These are phyloP conservation scores for Leucoma salicis DNA, from an alignment of 2,888 invertebrate species.

Conservation along the genomic window DNA sequence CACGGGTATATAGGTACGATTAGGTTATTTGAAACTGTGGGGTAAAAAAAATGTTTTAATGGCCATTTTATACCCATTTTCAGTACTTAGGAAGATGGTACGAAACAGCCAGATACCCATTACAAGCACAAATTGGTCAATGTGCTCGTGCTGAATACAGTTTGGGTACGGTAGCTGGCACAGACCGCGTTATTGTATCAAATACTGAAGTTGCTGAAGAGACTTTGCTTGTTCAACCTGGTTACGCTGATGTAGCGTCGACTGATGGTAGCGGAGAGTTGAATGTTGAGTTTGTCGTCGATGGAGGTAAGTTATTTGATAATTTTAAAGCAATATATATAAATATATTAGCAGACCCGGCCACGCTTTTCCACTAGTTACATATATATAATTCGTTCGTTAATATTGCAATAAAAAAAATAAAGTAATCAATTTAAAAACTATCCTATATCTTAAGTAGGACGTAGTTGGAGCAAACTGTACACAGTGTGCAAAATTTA, in stretches of 20 bases:
- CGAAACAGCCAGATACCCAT: constrained; percentile 84
- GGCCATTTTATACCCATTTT: neutral
- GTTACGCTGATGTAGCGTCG: constrained; percentile 66
- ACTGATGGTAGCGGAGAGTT: constrained; percentile 76
- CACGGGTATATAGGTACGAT: no score
- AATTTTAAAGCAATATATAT: no score
- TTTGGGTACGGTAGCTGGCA: constrained; percentile 25
- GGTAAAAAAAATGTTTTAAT: no score
- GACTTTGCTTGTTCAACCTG: constrained; percentile 70
- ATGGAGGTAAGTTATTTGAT: constrained; percentile 63
- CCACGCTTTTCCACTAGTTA: no score
- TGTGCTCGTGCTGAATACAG: constrained; percentile 83
- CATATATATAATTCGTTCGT: no score
- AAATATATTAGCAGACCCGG: no score
- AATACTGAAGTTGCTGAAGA: constrained; percentile 61
- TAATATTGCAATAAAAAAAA: no score
- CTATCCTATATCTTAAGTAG: no score
- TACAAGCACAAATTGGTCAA: constrained; percentile 81
- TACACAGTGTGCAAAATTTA: no score
- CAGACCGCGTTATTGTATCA: constrained; percentile 31
- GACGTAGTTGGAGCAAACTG: no score
- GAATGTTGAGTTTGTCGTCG: constrained; percentile 75
- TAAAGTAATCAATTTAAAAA: no score
- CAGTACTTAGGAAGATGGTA: constrained; percentile 81
- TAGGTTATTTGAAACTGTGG: no score